Conservation (phyloP, 1,140 invertebrate species). For the Drosophila nigromelanica region DNA sequence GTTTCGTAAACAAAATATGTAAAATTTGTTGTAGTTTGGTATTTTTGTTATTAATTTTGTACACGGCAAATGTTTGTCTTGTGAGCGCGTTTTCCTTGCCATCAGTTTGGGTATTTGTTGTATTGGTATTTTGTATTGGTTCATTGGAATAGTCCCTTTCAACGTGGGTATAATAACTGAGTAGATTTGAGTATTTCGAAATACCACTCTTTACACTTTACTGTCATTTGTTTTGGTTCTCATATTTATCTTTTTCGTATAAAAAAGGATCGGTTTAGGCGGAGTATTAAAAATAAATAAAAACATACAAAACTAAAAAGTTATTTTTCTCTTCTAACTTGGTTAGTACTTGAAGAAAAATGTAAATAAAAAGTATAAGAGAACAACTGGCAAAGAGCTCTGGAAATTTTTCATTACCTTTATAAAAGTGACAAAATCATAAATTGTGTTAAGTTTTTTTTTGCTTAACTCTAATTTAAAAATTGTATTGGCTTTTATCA, state of each 20-base stretch:
- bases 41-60: slow-evolving; percentile 28
- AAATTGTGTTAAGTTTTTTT: slow-evolving; percentile 30
- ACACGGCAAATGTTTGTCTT: slow-evolving; percentile 63
- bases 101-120: slow-evolving; percentile 48
- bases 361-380: slow-evolving; percentile 62
- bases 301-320: slow-evolving; percentile 70
- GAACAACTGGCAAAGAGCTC: slow-evolving; percentile 83
- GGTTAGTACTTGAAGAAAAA: slow-evolving; percentile 61
- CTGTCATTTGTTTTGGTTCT: slow-evolving; percentile 71
- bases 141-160: slow-evolving; percentile 56
- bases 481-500: slow-evolving; percentile 23
- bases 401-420: slow-evolving; percentile 82
- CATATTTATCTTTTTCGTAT: slow-evolving; percentile 83
- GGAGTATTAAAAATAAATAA: slow-evolving; percentile 73
- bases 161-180: slow-evolving; percentile 52
- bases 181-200: slow-evolving; percentile 60
- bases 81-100: slow-evolving; percentile 63
- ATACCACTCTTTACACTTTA: slow-evolving; percentile 51
- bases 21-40: slow-evolving; percentile 38
- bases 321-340: slow-evolving; percentile 51
- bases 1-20: slow-evolving; percentile 50
- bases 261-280: slow-evolving; percentile 84
- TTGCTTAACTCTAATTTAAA: not conserved
- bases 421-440: slow-evolving; percentile 56
- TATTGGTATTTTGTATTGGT: slow-evolving; percentile 34